These are phyloP conservation scores for Nasonia longicornis DNA, from an alignment of 1,140 invertebrate species.

Conservation along the genomic window DNA sequence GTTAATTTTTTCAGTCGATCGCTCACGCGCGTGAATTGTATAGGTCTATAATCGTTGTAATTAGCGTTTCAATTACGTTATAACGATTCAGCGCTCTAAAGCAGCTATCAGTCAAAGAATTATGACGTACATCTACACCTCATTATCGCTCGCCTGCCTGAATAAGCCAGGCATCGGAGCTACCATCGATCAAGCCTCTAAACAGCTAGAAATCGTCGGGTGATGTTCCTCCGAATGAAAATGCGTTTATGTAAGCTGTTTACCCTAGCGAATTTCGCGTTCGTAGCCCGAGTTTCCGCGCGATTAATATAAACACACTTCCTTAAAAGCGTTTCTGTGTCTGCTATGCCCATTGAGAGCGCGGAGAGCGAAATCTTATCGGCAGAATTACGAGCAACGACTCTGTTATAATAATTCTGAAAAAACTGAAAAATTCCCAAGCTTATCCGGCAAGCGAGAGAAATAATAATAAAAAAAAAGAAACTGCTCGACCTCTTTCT, in stretches of 20 bases:
- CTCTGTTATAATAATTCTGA: background rate
- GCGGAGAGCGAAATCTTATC: background rate
- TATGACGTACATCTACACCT: background rate
- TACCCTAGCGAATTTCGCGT: background rate
- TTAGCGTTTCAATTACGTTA: constrained; percentile 20
- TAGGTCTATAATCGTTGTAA: background rate
- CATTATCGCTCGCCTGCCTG: background rate
- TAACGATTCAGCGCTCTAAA: background rate
- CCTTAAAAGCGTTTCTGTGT: background rate
- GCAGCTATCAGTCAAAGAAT: background rate
- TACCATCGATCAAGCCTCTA: background rate
- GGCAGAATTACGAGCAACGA: background rate
- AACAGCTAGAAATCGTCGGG: background rate
- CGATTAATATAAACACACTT: background rate
- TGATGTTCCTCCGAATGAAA: background rate
- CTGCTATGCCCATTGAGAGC: background rate
- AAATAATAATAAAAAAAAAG: background rate
- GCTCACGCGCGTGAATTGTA: background rate
- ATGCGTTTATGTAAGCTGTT: background rate
- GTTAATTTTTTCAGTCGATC: background rate
- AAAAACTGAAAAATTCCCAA: background rate
- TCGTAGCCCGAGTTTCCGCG: background rate
- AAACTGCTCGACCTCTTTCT: background rate
- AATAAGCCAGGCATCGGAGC: background rate
- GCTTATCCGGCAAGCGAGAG: background rate